These are phyloP conservation scores for Pterostichus madidus DNA, from an alignment of 2,888 invertebrate species.

Conservation along the genomic window DNA sequence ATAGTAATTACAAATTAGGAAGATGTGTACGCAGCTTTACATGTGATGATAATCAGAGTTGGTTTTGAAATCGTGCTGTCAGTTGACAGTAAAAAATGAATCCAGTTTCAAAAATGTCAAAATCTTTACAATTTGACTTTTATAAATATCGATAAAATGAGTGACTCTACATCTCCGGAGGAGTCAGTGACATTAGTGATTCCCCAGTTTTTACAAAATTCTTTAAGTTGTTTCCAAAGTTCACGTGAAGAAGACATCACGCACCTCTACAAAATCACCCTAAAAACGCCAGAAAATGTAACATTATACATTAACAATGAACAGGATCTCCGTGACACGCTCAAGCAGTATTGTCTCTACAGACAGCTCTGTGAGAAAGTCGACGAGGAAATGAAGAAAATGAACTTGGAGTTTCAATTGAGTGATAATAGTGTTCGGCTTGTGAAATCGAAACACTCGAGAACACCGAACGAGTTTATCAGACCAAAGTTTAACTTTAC, in stretches of 20 bases:
- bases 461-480: neutral
- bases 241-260: neutral
- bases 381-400: conserved; percentile 14
- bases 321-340: neutral
- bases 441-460: neutral
- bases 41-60: too few relatives aligned
- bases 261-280: neutral
- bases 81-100: too few relatives aligned
- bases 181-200: conserved; percentile 15
- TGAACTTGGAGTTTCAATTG: neutral
- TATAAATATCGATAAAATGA: neutral
- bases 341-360: conserved; percentile 27
- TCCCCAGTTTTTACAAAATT: conserved; percentile 15
- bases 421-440: neutral
- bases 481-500: neutral
- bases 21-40: too few relatives aligned
- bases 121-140: conserved; percentile 4
- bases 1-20: too few relatives aligned
- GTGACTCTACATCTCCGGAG: neutral
- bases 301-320: conserved; percentile 16
- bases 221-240: neutral
- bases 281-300: conserved; percentile 1
- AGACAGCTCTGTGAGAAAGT: conserved; percentile 3
- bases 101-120: neutral
- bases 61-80: too few relatives aligned